These are phyloP conservation scores for Ephialtes manifestator DNA, from an alignment of 2,888 invertebrate genomes.

Conservation along the genomic window DNA sequence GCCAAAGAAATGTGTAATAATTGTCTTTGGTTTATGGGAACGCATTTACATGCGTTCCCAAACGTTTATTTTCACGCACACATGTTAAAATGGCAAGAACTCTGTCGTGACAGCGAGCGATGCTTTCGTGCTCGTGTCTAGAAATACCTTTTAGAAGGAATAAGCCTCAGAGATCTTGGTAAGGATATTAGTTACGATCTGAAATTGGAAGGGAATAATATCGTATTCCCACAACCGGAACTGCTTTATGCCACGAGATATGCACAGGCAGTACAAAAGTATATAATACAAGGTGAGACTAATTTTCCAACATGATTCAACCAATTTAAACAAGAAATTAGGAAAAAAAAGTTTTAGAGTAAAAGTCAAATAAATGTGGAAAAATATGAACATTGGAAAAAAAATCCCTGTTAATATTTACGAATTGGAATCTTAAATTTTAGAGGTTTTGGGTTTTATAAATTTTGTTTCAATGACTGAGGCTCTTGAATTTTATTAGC, in stretches of 20 bases:
- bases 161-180: constrained; percentile 54
- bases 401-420: too few species aligned
- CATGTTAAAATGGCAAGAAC: constrained; percentile 21
- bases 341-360: background rate
- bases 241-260: constrained; percentile 65
- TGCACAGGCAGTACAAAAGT: constrained; percentile 1
- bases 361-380: background rate
- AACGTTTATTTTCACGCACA: constrained; percentile 13
- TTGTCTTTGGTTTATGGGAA: constrained; percentile 24
- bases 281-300: constrained; percentile 11
- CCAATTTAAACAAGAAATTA: background rate
- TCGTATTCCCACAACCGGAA: constrained; percentile 61
- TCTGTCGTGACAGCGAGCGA: constrained; percentile 63
- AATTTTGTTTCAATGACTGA: too few species aligned
- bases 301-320: background rate
- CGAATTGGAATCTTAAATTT: too few species aligned
- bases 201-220: constrained; percentile 67
- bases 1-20: constrained; percentile 32
- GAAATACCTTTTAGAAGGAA: constrained; percentile 65
- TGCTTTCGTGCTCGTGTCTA: constrained; percentile 62
- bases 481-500: too few species aligned
- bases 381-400: too few species aligned
- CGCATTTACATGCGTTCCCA: too few species aligned
- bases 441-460: too few species aligned
- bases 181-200: constrained; percentile 66